Base-by-base conservation (phyloP, 2,888 invertebrate species). In the Tenthredo amoena region DNA sequence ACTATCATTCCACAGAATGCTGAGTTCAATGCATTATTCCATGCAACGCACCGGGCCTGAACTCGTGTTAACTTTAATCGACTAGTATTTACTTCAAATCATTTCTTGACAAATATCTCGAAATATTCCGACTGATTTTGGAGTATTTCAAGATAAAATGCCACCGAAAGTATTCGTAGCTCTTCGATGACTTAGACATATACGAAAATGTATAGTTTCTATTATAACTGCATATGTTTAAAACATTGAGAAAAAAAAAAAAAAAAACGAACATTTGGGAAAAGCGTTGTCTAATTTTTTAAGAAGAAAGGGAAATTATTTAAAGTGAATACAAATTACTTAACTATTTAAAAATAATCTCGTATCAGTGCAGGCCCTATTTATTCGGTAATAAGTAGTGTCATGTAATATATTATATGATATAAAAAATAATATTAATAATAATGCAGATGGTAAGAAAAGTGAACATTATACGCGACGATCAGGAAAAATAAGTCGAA, bases 71-170 rank as follows among this genome's bases (percentile, higher is more conserved):
- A 83, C 65, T 83, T 65, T 43, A 65, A 47, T 68, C 50, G 12
- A 43, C 37, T 71, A 83, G 83, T 83, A 83, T 83, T 83, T 83
- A 83, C 47, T 83, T 83, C 31, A 43, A 71, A 68, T 83, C n/a
- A 47, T 40, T 40, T 68, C 18, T 18, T 21, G 68, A 83, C 31
- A 43, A 47, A 68, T 47, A 83, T 83, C 83, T 65, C 68, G 50
- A 31, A 68, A 68, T 47, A 21, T n/a, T 83, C 83, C n/a, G 68
- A 83, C 37, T 21, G 6, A n/a, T 31, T 18, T 71, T 47, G 47
- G 71, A 68, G 1, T 71, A 31, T 83, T 68, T 71, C 68, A 83
- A 68, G 83, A 83, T 83, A 68, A 21, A 40, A 81, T 40, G 37
- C 9, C 7, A 79, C 55, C 26, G 31, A 55, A 50, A 74, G 47